A percentile compares a stretch with the other conserved stretches of the same genome.
phyloP scores from a whole-genome alignment of 2,888 invertebrate genomes.

The Allolobophora icterica region DNA sequence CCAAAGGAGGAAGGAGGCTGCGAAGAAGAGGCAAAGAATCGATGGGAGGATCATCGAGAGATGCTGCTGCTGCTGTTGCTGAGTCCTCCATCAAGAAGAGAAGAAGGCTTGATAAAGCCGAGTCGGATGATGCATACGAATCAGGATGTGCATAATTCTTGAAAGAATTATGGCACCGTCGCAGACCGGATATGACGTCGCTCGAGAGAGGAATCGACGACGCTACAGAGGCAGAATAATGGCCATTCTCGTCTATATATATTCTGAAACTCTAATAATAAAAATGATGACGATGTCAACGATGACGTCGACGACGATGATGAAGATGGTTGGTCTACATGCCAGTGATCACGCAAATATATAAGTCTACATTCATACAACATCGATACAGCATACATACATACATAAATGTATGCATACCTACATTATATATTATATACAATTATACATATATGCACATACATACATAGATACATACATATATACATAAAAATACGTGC shows the following conservation, averaged over 20 bases:
- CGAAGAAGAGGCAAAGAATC: background rate
- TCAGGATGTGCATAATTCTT: background rate
- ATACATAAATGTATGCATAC: background rate
- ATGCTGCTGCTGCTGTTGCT: background rate
- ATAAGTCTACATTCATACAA: background rate
- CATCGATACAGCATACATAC: background rate
- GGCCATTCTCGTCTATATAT: background rate
- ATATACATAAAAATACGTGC: too few species aligned
- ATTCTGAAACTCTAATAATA: constrained; percentile 18
- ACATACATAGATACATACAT: background rate
- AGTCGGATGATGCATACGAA: background rate
- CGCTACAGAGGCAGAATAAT: background rate
- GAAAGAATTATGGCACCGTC: background rate
- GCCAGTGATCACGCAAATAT: background rate
- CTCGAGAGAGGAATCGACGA: background rate
- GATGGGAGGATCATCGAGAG: background rate
- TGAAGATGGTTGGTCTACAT: constrained; percentile 14
- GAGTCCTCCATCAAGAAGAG: background rate
- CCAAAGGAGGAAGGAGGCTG: background rate
- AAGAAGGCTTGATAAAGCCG: background rate
- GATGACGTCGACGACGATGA: constrained; percentile 28
- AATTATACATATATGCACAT: too few species aligned
- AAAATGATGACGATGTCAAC: constrained; percentile 30
- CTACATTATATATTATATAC: too few species aligned
- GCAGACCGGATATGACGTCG: background rate